Evolutionary conservation across 2,113 vertebrate genomes (phyloP), one percentile per base, ranked within the genome.

Genomic region (Myiopsitta monachus): DNA sequence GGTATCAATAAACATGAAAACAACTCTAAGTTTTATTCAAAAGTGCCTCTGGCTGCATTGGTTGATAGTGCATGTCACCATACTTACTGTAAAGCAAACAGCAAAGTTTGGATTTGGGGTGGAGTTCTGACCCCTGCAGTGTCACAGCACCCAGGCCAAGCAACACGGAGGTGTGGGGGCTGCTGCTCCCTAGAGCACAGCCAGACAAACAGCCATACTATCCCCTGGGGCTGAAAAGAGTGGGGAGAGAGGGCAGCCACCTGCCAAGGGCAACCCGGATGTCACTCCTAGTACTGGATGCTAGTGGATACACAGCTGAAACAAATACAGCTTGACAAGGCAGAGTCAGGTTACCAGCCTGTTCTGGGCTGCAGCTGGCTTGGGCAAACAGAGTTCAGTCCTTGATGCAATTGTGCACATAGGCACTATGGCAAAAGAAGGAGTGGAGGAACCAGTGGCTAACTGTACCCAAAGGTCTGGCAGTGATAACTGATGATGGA

Each of bases 401-500:
- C 27, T 54, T 44, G 14, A 24, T 33, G 30, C 0, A 7, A 9
- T 38, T 54, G 64, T 5, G 6, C 9, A 39, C 16, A n/a, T 69
- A 22, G 16, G 39, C 3, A 10, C 36, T 55, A 5, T 0, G 6
- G 44, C 0, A 2, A 77, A 30, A 31, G 16, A 30, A 28, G 22
- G 27, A 91, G 41, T 1, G 0, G 18, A 64, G 36, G 18, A 82
- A 24, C 27, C 28, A 10, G 14, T 18, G 38, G 27, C 52, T 49
- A 88, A 38, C 9, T 1, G 0, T 17, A 11, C n/a, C 49, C 38
- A 51, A 39, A 49, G 31, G 27, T 57, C 43, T 69, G 57, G 19
- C 38, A 43, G 23, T 9, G 31, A 18, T 11, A 79, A 27, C 16
- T 43, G 52, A 41, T 30, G 6, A 31, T 3, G 1, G 46, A 28